phyloP scores from a whole-genome alignment of 2,888 invertebrate species.

The Disparrhopalites patrizii region DNA sequence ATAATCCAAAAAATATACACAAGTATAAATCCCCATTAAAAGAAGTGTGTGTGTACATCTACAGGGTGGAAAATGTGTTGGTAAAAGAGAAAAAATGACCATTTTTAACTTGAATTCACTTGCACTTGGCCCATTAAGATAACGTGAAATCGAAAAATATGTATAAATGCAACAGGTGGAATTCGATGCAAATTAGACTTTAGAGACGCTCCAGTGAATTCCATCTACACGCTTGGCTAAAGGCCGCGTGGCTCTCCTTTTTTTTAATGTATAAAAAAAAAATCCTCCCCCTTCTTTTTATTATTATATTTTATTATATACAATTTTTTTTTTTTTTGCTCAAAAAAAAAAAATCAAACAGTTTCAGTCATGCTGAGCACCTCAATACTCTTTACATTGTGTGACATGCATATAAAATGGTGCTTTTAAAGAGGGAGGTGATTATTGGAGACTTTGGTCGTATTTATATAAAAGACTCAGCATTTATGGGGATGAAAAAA shows the following conservation, averaged over 20 bases:
- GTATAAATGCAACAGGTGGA: conserved; percentile 40
- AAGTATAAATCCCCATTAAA: no score
- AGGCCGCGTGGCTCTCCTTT: conserved; percentile 34
- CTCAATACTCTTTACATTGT: conserved; percentile 5
- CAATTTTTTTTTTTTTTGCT: no score
- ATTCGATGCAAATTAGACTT: conserved; percentile 39
- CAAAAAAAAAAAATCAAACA: no score
- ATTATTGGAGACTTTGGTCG: no score
- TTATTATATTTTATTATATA: no score
- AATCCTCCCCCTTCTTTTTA: no score
- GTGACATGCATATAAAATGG: no score
- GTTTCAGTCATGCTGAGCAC: conserved; percentile 15
- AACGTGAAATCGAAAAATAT: conserved; percentile 28
- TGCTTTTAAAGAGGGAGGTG: no score
- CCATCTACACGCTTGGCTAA: conserved; percentile 30
- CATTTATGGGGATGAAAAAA: no score
- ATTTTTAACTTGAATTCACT: conserved; percentile 18
- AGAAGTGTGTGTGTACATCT: not conserved
- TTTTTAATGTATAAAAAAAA: conserved; percentile 25
- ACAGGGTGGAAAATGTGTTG: not conserved
- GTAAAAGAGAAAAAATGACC: not conserved
- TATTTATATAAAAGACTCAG: no score
- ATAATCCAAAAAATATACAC: no score
- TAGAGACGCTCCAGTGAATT: conserved; percentile 38
- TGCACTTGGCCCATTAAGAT: conserved; percentile 45